A percentile compares a stretch with the other conserved stretches of the same genome.
Evolutionary conservation across 2,888 invertebrate species (phyloP).

Genomic region (Galeopsomyia nigrocyanea): DNA sequence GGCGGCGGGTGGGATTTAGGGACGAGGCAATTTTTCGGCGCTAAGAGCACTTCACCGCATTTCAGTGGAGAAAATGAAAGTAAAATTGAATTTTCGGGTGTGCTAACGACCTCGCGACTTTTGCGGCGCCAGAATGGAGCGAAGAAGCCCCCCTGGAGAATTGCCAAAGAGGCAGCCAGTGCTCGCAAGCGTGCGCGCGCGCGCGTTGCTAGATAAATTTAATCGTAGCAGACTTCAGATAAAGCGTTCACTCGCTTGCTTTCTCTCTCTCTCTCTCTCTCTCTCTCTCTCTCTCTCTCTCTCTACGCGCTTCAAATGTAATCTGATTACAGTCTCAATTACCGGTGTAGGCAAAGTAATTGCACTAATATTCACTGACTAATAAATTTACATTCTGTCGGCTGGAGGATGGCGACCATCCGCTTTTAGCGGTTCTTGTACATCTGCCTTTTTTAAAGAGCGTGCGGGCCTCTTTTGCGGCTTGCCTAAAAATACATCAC

Average conservation of each 20-base stretch:
- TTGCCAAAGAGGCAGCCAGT: slow-evolving; percentile 51
- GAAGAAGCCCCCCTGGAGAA: slow-evolving; percentile 51
- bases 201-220: slow-evolving; percentile 54
- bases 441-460: no score
- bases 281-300: slow-evolving; percentile 19
- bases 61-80: slow-evolving; percentile 43
- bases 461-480: no score
- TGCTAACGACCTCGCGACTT: slow-evolving; percentile 54
- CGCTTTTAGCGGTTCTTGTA: no score
- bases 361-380: slow-evolving; percentile 53
- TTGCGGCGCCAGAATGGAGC: slow-evolving; percentile 46
- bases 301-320: slow-evolving; percentile 50
- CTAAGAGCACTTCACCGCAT: neutral
- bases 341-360: slow-evolving; percentile 54
- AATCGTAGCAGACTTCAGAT: slow-evolving; percentile 54
- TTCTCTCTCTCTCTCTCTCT: slow-evolving; percentile 9
- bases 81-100: slow-evolving; percentile 54
- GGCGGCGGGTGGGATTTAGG: neutral
- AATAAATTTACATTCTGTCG: slow-evolving; percentile 32
- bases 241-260: slow-evolving; percentile 23
- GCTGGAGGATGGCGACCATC: no score
- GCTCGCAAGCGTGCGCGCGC: slow-evolving; percentile 29
- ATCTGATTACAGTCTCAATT: slow-evolving; percentile 55
- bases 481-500: no score
- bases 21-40: neutral